phyloP scores from a whole-genome alignment of 2,113 vertebrate genomes.

The Ageneiosus marmoratus region DNA sequence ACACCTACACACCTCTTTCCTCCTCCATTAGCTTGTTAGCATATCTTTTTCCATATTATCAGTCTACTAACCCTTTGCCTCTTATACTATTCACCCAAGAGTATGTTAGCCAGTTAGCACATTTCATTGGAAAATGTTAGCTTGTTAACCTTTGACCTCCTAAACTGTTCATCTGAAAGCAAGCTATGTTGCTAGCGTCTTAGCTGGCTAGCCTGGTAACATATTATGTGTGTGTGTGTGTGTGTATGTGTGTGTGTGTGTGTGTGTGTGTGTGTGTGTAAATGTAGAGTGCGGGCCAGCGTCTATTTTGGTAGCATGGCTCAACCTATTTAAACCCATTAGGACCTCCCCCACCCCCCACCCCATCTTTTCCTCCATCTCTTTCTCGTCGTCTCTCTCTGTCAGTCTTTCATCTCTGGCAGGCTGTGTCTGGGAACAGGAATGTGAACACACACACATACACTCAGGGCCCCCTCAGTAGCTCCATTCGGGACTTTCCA shows the following conservation, averaged over 20 bases:
- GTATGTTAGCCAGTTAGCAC: not conserved
- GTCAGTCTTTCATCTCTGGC: slow-evolving; percentile 41
- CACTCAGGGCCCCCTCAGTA: not conserved
- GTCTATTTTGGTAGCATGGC: slow-evolving; percentile 55
- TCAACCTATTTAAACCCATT: slow-evolving; percentile 59
- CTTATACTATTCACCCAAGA: not conserved
- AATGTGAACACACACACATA: slow-evolving; percentile 40
- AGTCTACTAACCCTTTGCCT: not conserved
- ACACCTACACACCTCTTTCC: not conserved
- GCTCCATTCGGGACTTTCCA: slow-evolving; percentile 53
- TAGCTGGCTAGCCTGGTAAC: not conserved
- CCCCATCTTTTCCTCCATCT: not conserved
- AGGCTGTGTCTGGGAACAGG: slow-evolving; percentile 34
- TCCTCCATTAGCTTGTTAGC: not conserved
- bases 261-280: slow-evolving; percentile 30
- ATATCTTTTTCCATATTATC: not conserved
- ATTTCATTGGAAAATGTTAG: not conserved
- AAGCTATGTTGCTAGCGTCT: not conserved
- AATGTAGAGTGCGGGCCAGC: slow-evolving; percentile 37
- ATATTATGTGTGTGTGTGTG: slow-evolving; percentile 31
- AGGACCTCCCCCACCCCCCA: not conserved
- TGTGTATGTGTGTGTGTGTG: slow-evolving; percentile 40
- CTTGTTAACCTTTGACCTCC: not conserved
- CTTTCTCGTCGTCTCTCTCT: not conserved
- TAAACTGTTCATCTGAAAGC: not conserved